These are phyloP conservation scores for Melangyna quadrimaculata DNA, from an alignment of 2,888 invertebrate genomes.

Conservation along the genomic window DNA sequence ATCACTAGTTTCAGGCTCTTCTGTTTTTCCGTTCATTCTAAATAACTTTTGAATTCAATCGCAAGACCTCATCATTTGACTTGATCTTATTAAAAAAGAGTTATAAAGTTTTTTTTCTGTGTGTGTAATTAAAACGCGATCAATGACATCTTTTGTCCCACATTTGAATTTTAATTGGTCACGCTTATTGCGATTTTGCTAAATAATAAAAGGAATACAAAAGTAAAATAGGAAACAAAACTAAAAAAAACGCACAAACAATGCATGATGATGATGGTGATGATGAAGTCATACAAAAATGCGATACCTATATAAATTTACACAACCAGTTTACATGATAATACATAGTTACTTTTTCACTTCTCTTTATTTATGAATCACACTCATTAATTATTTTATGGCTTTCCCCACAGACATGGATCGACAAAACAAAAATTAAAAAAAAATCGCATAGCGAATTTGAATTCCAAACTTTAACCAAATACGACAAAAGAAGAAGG, in stretches of 20 bases:
- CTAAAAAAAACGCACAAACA: conserved; percentile 27
- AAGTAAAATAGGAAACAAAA: conserved; percentile 17
- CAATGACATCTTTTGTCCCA: conserved; percentile 27
- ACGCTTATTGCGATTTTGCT: conserved; percentile 46
- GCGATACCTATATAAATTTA: conserved; percentile 6
- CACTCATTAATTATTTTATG: conserved; percentile 36
- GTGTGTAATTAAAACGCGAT: background rate
- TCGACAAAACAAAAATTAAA: conserved; percentile 12
- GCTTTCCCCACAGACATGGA: conserved; percentile 66
- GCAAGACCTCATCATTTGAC: background rate
- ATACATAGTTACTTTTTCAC: conserved; percentile 6
- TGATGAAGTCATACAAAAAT: conserved; percentile 62
- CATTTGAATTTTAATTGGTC: conserved; percentile 35
- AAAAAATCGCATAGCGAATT: conserved; percentile 44
- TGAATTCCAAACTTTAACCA: conserved; percentile 35
- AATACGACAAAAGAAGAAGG: conserved; percentile 13
- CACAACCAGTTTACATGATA: conserved; percentile 52
- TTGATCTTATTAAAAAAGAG: background rate
- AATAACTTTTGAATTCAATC: background rate
- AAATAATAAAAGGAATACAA: conserved; percentile 25
- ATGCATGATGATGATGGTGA: conserved; percentile 25
- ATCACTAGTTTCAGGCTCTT: background rate
- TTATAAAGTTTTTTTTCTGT: background rate
- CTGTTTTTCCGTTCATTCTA: background rate
- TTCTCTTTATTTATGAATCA: conserved; percentile 51